Percentiles rank a stretch among this genome's conserved stretches.
phyloP scores from a whole-genome alignment of 2,797 vertebrate species.

The Macropus fuliginosus region DNA sequence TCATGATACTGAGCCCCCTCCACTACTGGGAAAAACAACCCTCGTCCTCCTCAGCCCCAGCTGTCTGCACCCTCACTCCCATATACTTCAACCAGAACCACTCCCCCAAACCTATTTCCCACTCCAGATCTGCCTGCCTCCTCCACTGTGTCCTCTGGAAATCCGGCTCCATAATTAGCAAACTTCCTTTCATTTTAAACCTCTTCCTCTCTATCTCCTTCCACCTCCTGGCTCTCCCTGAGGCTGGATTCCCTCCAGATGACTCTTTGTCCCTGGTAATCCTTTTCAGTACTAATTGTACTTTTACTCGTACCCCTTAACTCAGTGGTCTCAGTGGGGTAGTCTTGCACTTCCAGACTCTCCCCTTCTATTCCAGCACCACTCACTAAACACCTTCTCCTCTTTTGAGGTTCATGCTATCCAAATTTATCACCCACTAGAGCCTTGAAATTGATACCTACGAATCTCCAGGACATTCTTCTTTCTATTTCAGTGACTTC shows the following conservation, averaged over 20 bases:
- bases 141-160: neutral
- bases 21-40: neutral
- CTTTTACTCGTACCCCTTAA: neutral
- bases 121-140: neutral
- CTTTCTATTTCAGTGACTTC: neutral
- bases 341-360: neutral
- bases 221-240: neutral
- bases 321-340: neutral
- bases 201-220: neutral
- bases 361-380: neutral
- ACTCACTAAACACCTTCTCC: neutral
- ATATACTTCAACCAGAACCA: neutral
- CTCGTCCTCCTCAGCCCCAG: neutral
- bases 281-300: neutral
- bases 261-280: neutral
- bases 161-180: neutral
- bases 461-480: neutral
- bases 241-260: neutral
- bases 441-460: neutral
- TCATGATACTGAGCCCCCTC: neutral
- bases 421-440: neutral
- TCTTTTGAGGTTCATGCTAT: neutral
- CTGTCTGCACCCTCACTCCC: neutral
- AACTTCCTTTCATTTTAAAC: conserved; percentile 8
- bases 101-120: neutral